These are phyloP conservation scores for Ptychoptera albimana DNA, from an alignment of 2,888 invertebrate genomes.

Conservation along the genomic window DNA sequence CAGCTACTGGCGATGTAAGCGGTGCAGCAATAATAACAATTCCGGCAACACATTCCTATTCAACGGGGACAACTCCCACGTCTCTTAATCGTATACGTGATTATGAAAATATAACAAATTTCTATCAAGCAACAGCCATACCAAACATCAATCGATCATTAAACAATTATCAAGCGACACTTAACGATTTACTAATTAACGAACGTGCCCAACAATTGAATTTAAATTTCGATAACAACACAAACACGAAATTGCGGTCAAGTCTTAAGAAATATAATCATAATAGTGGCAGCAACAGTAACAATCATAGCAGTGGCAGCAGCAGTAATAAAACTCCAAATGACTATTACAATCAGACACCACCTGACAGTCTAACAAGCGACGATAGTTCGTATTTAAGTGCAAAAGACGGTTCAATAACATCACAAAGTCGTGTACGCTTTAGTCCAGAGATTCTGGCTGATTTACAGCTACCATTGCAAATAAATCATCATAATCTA, in stretches of 20 bases:
- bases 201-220: conserved; percentile 22
- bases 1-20: not conserved
- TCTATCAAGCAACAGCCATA: not conserved
- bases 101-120: conserved; percentile 16
- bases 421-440: conserved; percentile 51
- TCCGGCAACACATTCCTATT: not conserved
- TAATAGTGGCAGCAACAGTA: conserved; percentile 38
- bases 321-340: conserved; percentile 55
- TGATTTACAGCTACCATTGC: conserved; percentile 41
- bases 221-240: conserved; percentile 39
- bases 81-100: conserved; percentile 20
- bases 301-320: conserved; percentile 3
- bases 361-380: conserved; percentile 69
- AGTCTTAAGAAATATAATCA: conserved; percentile 58
- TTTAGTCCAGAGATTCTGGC: conserved; percentile 62
- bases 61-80: not conserved
- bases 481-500: conserved; percentile 25
- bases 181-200: conserved; percentile 8
- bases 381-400: conserved; percentile 83
- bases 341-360: conserved; percentile 46
- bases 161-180: too few relatives aligned
- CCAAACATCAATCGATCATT: not conserved
- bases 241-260: conserved; percentile 51
- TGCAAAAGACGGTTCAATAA: conserved; percentile 54
- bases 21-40: not conserved